phyloP scores from a whole-genome alignment of 2,797 vertebrate genomes.

The Coregonus suidteri region DNA sequence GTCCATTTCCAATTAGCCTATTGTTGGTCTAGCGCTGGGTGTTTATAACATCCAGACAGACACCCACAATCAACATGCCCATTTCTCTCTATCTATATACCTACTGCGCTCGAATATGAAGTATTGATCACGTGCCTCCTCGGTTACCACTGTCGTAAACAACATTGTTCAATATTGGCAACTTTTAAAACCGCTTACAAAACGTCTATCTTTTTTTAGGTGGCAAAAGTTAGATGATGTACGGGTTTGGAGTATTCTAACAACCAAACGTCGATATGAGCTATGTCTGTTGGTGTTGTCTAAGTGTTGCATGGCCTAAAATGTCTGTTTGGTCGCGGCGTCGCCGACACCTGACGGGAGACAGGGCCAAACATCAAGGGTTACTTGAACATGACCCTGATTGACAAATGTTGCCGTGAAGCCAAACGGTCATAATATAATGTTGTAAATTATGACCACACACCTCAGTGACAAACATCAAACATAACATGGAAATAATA shows the following conservation, averaged over 20 bases:
- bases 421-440: conserved; percentile 51
- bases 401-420: conserved; percentile 67
- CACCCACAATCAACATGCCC: background rate
- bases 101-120: background rate
- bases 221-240: background rate
- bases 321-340: background rate
- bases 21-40: background rate
- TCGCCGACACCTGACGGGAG: background rate
- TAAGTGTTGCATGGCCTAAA: background rate
- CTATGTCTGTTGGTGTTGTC: background rate
- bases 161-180: conserved; percentile 1
- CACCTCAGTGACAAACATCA: background rate
- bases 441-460: conserved; percentile 52
- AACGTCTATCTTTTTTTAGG: background rate
- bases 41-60: conserved; percentile 4
- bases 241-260: background rate
- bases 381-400: conserved; percentile 79
- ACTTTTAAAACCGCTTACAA: background rate
- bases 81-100: conserved; percentile 12
- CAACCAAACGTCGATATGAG: background rate
- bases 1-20: background rate
- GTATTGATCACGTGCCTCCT: conserved; percentile 7
- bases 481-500: background rate
- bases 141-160: background rate
- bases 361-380: conserved; percentile 58